phyloP scores from a whole-genome alignment of 2,888 invertebrate genomes.

The Prosopocoilus inquinatus region DNA sequence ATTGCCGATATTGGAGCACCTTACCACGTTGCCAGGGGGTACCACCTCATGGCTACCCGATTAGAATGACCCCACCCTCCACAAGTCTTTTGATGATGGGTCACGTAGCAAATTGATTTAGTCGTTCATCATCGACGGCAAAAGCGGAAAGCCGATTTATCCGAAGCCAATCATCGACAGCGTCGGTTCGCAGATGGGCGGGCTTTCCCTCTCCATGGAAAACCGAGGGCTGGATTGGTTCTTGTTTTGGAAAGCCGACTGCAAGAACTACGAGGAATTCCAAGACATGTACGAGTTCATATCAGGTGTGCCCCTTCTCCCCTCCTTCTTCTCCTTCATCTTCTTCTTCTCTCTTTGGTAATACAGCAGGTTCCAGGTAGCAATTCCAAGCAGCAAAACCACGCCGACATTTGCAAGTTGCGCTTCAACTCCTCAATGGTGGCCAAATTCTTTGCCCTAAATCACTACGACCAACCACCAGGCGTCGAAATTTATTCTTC shows the following conservation, averaged over 20 bases:
- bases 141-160: conserved; percentile 60
- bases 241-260: conserved; percentile 74
- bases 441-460: conserved; percentile 65
- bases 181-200: conserved; percentile 61
- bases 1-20: no score
- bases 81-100: not conserved
- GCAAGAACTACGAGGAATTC: conserved; percentile 52
- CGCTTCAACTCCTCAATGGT: conserved; percentile 68
- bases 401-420: conserved; percentile 64
- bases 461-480: conserved; percentile 66
- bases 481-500: conserved; percentile 72
- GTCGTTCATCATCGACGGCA: conserved; percentile 61
- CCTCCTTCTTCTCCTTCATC: no score
- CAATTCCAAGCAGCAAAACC: conserved; percentile 29
- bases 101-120: conserved; percentile 33
- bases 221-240: conserved; percentile 73
- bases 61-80: no score
- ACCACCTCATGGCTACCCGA: no score
- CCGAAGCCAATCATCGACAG: conserved; percentile 59
- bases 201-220: conserved; percentile 58
- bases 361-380: conserved; percentile 15
- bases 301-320: conserved; percentile 34
- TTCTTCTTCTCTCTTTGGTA: no score
- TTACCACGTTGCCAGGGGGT: no score
- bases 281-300: conserved; percentile 56